These are phyloP conservation scores for Neomonachus schauinslandi DNA, from an alignment of 2,113 vertebrate species.

Conservation along the genomic window DNA sequence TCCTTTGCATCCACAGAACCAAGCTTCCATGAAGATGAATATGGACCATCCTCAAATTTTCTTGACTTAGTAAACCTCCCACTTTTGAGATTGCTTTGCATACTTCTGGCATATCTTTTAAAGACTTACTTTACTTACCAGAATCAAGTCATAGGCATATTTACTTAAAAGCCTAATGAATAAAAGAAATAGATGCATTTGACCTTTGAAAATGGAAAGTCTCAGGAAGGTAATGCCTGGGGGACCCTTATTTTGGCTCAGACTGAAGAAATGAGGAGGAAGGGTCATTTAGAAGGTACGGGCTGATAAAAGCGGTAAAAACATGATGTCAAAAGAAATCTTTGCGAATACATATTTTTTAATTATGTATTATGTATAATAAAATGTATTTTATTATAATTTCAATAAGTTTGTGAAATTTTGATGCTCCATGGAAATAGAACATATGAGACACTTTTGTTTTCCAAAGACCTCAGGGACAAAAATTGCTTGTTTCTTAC, in stretches of 20 bases:
- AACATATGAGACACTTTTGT: not conserved
- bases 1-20: not conserved
- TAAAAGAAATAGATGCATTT: constrained; percentile 24
- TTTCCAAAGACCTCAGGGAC: not conserved
- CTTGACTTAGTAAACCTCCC: not conserved
- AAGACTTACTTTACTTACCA: constrained; percentile 24
- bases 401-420: not conserved
- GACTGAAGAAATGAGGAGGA: not conserved
- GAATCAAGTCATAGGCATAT: not conserved
- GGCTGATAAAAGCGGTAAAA: not conserved
- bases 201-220: constrained; percentile 28
- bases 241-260: not conserved
- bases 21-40: not conserved
- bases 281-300: not conserved
- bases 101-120: not conserved
- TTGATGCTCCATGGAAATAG: not conserved
- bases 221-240: not conserved
- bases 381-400: not conserved
- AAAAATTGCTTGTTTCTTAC: not conserved
- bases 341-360: not conserved
- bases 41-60: not conserved
- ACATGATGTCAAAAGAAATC: not conserved
- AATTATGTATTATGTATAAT: too few relatives aligned
- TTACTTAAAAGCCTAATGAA: constrained; percentile 55
- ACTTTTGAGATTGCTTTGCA: constrained; percentile 42